phyloP scores from a whole-genome alignment of 2,797 vertebrate genomes.

The Phrynocephalus forsythii region DNA sequence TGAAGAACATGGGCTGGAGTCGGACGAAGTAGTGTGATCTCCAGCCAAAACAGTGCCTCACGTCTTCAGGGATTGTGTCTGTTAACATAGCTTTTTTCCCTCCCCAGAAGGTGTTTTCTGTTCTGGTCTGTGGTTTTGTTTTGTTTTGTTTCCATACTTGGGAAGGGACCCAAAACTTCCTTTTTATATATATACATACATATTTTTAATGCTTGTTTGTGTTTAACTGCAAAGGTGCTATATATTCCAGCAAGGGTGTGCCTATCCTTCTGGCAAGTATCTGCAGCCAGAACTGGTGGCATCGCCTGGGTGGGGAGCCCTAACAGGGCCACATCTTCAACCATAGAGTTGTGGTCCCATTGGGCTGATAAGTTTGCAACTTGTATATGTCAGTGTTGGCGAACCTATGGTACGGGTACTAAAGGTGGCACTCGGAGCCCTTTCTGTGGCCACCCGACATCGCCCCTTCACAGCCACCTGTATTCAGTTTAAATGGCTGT shows the following conservation, averaged over 20 bases:
- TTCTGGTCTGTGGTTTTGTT: conserved; percentile 50
- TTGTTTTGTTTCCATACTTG: conserved; percentile 15
- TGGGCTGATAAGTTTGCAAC: not conserved
- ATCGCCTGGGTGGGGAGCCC: not conserved
- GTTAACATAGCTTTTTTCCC: conserved; percentile 60
- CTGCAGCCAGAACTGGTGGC: not conserved
- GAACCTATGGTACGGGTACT: too few relatives aligned
- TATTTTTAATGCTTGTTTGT: conserved; percentile 50
- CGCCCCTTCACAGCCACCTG: too few relatives aligned
- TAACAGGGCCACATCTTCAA: not conserved
- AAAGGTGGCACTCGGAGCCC: too few relatives aligned
- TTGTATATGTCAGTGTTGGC: too few relatives aligned
- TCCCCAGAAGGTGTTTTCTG: conserved; percentile 45
- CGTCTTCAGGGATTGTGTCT: conserved; percentile 76
- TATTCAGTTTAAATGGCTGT: too few relatives aligned
- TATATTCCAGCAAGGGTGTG: conserved; percentile 52
- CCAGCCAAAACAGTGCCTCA: conserved; percentile 43
- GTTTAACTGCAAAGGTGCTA: conserved; percentile 75
- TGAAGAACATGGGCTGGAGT: conserved; percentile 93
- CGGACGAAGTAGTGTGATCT: conserved; percentile 94
- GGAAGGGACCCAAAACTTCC: conserved; percentile 48
- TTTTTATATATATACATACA: conserved; percentile 31
- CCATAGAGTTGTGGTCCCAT: not conserved
- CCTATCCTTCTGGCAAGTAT: not conserved
- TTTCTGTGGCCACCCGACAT: too few relatives aligned